A percentile compares a stretch with the other conserved stretches of the same genome.
phyloP scores from a whole-genome alignment of 2,888 invertebrate genomes.

The Erebia epiphron region DNA sequence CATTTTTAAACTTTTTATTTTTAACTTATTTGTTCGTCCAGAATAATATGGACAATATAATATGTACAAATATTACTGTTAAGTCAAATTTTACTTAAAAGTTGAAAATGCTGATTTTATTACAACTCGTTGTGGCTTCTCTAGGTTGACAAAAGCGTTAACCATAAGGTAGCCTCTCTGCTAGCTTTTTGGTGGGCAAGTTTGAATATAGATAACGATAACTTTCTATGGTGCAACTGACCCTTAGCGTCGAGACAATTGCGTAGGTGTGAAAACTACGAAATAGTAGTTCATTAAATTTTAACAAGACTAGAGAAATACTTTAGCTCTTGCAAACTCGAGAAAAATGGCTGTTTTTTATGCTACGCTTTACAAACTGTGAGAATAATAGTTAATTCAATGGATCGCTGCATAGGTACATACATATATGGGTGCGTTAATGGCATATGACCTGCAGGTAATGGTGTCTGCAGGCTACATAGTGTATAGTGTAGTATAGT shows the following conservation, averaged over 20 bases:
- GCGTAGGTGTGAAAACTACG: conserved; percentile 13
- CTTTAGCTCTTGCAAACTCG: conserved; percentile 13
- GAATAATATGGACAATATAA: too few relatives aligned
- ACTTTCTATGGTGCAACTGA: too few relatives aligned
- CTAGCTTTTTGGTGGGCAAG: too few relatives aligned
- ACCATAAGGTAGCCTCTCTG: too few relatives aligned
- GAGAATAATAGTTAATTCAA: conserved; percentile 32
- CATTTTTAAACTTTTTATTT: too few relatives aligned
- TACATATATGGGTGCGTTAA: conserved; percentile 2
- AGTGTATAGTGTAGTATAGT: background rate
- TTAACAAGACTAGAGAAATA: conserved; percentile 12
- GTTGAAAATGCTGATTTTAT: too few relatives aligned
- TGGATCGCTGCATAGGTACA: conserved; percentile 5
- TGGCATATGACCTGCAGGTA: conserved; percentile 16
- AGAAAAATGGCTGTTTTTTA: conserved; percentile 17
- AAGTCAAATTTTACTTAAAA: too few relatives aligned
- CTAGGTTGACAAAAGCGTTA: too few relatives aligned
- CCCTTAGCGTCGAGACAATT: conserved; percentile 12
- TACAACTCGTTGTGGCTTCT: too few relatives aligned
- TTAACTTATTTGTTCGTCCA: too few relatives aligned
- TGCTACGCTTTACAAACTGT: conserved; percentile 26
- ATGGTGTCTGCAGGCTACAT: background rate
- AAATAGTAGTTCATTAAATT: conserved; percentile 18
- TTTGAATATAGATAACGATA: too few relatives aligned
- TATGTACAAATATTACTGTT: too few relatives aligned